These are phyloP conservation scores for Agapornis roseicollis DNA, from an alignment of 2,113 vertebrate species.

Conservation along the genomic window DNA sequence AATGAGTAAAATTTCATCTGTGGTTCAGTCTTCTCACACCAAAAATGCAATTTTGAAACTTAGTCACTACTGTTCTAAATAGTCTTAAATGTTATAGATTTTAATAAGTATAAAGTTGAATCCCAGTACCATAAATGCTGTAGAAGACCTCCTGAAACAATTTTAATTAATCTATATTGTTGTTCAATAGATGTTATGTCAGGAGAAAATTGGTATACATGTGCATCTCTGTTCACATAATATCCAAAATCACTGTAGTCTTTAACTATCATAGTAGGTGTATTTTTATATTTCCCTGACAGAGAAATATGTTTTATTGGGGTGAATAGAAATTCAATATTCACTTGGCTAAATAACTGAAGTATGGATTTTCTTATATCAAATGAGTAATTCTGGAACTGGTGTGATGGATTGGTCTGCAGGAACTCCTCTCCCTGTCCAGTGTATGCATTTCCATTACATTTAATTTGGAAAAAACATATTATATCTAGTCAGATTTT, in stretches of 20 bases:
- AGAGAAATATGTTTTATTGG: background rate
- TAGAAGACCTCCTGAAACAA: background rate
- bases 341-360: background rate
- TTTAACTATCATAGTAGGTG: background rate
- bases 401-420: background rate
- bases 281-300: background rate
- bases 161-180: conserved; percentile 24
- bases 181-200: background rate
- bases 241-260: background rate
- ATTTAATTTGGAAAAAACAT: background rate
- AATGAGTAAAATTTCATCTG: background rate
- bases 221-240: background rate
- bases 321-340: background rate
- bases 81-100: background rate
- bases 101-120: background rate
- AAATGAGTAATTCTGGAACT: background rate
- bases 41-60: background rate
- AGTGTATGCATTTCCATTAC: background rate
- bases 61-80: background rate
- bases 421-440: background rate
- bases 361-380: background rate
- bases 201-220: background rate
- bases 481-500: background rate
- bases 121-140: background rate
- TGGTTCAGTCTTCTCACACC: background rate